Percentiles rank a stretch among this genome's conserved stretches.
Evolutionary conservation across 2,888 invertebrate species (phyloP).

Genomic region (Orthosia gothica): DNA sequence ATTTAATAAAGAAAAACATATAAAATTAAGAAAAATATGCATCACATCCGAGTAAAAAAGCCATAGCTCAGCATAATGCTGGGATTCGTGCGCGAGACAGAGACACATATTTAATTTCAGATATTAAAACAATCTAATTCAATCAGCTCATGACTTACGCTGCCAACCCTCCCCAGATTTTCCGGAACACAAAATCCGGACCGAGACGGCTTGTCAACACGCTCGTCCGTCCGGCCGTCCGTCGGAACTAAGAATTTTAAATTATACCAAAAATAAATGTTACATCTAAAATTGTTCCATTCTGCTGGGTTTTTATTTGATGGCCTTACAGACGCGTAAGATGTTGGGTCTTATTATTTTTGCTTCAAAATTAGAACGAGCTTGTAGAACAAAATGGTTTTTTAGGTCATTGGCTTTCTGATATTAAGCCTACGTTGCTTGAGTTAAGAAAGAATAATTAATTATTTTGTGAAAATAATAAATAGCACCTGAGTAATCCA

Average conservation of each 20-base stretch:
- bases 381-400: conserved; percentile 10
- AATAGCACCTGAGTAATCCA: conserved; percentile 6
- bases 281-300: conserved; percentile 58
- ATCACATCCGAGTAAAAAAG: too few species aligned
- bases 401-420: conserved; percentile 9
- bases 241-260: conserved; percentile 64
- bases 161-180: conserved; percentile 55
- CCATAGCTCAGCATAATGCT: too few species aligned
- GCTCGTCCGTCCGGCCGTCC: conserved; percentile 61
- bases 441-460: conserved; percentile 21
- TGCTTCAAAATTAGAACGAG: conserved; percentile 1
- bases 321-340: background rate
- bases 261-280: conserved; percentile 68
- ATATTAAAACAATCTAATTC: too few species aligned
- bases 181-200: conserved; percentile 69
- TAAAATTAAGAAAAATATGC: too few species aligned
- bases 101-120: too few species aligned
- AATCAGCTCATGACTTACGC: conserved; percentile 50
- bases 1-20: too few species aligned
- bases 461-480: conserved; percentile 17
- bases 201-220: conserved; percentile 69
- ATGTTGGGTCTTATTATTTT: conserved; percentile 14
- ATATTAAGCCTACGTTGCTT: conserved; percentile 1
- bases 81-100: too few species aligned
- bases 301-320: conserved; percentile 43